Evolutionary conservation across 1,140 invertebrate genomes (phyloP).

Genomic region (Sycophaga agraensis): DNA sequence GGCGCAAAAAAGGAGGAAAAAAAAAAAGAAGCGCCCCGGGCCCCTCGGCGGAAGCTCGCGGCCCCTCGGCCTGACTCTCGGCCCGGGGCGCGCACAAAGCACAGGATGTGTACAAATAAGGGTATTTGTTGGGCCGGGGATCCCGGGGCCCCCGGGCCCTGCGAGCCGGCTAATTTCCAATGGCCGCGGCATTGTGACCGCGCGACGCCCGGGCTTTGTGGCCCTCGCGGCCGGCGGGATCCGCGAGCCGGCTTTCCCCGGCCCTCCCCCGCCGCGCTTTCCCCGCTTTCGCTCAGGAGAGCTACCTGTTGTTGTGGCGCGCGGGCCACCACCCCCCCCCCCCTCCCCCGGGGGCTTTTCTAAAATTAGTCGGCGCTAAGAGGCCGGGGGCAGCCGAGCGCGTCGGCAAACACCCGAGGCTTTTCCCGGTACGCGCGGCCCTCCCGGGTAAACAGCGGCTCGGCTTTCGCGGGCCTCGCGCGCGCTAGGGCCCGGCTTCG

Average conservation of each 20-base stretch:
- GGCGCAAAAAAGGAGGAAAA: constrained; percentile 4
- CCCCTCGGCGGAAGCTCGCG: background rate
- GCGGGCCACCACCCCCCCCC: too few relatives aligned
- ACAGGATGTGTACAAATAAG: constrained; percentile 61
- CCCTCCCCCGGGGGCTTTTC: background rate
- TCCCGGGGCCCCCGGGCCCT: background rate
- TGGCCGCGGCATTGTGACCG: too few relatives aligned
- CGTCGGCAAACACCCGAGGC: too few relatives aligned
- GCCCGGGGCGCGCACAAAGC: constrained; percentile 44
- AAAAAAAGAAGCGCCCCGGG: constrained; percentile 17
- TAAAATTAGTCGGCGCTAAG: too few relatives aligned
- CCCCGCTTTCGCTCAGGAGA: too few relatives aligned
- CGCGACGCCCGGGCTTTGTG: too few relatives aligned
- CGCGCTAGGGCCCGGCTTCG: too few relatives aligned
- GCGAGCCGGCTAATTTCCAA: background rate
- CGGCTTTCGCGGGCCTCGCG: too few relatives aligned
- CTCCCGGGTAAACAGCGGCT: too few relatives aligned
- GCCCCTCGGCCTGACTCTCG: background rate
- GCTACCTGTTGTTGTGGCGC: too few relatives aligned
- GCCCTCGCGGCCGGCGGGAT: background rate
- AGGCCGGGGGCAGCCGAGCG: too few relatives aligned
- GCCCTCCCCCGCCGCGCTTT: background rate
- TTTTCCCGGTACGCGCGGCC: too few relatives aligned
- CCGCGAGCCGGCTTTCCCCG: background rate
- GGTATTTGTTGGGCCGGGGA: constrained; percentile 49